Evolutionary conservation across 2,797 vertebrate genomes (phyloP), one percentile per base, ranked within the genome.

Genomic region (Neosalanx taihuensis): DNA sequence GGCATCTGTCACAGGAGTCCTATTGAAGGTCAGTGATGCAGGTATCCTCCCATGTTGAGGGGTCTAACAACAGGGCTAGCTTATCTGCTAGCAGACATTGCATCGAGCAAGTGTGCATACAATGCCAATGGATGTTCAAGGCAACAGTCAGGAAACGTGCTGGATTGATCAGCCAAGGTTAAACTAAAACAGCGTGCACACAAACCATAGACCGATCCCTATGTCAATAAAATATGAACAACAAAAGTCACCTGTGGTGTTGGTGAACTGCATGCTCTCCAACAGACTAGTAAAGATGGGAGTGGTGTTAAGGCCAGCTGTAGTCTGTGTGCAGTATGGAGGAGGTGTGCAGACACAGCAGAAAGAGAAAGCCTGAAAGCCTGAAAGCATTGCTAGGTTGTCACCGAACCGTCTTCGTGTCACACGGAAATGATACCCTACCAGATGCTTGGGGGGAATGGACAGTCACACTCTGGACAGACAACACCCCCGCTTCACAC

Each of bases 21-120:
- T 41, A 60, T 69, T 53, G 69, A 77, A 84, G 76, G 80, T 87
- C 85, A 82, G 31, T 62, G 67, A 76, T 51, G 73, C 70, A 35
- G 69, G 46, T 41, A 63, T 73, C 76, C 59, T 76, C 23, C 65
- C n/a, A 57, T n/a, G 30, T 76, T 76, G 63, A 73, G 62, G 62
- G 64, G 26, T 73, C 65, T 70, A 71, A 37, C 29, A 77, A 41
- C 31, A 20, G 10, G 9, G 41, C 1, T 71, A 10, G 26, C 37
- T 75, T 69, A 58, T 10, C 74, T 63, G 69, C 53, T 74, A 33
- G 9, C 37, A 67, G 56, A 30, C 71, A 69, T 63, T 30, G 18
- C 15, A 35, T 56, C 20, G 9, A 29, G 59, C 6, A 56, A 2
- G 18, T n/a, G 51, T 5, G 1, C 51, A n/a, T 6, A 4, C n/a